Conservation (phyloP, 2,888 invertebrate species). For the Piscicola geometra region DNA sequence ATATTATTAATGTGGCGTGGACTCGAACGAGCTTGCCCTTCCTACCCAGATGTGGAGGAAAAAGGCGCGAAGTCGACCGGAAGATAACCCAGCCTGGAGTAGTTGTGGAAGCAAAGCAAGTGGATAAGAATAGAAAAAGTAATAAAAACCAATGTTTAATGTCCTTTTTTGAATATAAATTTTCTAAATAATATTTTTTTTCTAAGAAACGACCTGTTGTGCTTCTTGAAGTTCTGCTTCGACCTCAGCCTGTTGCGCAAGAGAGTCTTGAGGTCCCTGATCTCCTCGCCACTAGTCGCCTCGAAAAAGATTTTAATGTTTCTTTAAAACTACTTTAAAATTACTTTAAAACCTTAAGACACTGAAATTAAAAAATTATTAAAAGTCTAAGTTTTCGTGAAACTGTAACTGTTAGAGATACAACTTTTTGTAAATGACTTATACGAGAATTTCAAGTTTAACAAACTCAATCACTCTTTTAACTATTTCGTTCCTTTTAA, state of each 20-base stretch:
- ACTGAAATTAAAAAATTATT: not conserved
- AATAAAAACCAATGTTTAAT: not conserved
- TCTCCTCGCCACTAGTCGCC: conserved; percentile 97
- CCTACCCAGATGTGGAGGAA: no score
- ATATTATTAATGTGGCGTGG: no score
- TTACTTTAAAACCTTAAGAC: not conserved
- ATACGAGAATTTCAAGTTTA: no score
- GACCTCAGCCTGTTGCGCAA: conserved; percentile 96
- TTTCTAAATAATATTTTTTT: no score
- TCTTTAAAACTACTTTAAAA: not conserved
- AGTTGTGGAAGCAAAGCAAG: not conserved
- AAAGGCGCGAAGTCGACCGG: conserved; percentile 90
- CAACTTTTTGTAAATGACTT: no score
- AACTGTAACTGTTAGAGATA: no score
- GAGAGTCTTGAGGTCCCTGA: conserved; percentile 92
- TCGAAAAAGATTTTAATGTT: no score
- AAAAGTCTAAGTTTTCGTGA: not conserved
- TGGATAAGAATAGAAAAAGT: not conserved
- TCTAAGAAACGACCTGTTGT: conserved; percentile 57
- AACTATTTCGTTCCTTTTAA: no score
- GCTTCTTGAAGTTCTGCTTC: conserved; percentile 89
- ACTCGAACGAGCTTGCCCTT: no score
- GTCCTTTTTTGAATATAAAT: no score
- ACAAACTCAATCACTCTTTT: no score
- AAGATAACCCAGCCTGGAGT: conserved; percentile 84